Base-by-base conservation (phyloP, 2,888 invertebrate species). In the Anagyrus pseudococci region DNA sequence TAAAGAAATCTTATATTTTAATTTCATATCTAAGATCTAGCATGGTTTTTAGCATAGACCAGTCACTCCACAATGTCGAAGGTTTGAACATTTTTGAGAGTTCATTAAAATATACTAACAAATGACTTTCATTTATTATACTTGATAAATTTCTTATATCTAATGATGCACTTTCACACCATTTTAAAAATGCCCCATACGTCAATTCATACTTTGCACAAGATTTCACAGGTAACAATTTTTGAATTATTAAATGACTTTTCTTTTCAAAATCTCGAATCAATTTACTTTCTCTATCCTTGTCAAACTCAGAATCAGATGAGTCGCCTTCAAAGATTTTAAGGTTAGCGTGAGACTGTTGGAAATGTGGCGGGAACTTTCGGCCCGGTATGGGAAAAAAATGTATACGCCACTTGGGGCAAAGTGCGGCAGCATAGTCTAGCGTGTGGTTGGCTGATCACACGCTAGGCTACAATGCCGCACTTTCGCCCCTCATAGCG, bases 1-100 rank as follows among this genome's bases (percentile, higher is more conserved):
- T 33, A 2, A 33, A 20, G 25, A 58, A 66, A 3, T 26, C 25
- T n/a, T 33, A 22, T 15, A 66, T 64, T 13, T 68, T 49, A 10
- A 66, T 33, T 6, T 50, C 25, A 6, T 64, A 52, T 25, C 58
- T 26, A 1, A 40, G 10, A 17, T 49, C 47, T 8, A 68, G 17
- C 0, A 54, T 62, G 4, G 37, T 60, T 62, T 62, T 64, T 0
- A 68, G 40, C 61, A 65, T 68, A 1, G 63, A 68, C 52, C 56
- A 64, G 1, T 23, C 13, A 17, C 64, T 43, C 66, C 62, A 66
- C 15, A 60, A 19, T 1, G 58, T 63, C 2, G 60, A 55, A 15
- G 66, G 62, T 29, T 68, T 66, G 0, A 53, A 44, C 10, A 49
- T 59, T 40, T 48, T 40, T 1, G 58, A 57, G 2, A 68, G 40